Evolutionary conservation across 2,113 vertebrate species (phyloP).

Genomic region (Indicator maculatus): DNA sequence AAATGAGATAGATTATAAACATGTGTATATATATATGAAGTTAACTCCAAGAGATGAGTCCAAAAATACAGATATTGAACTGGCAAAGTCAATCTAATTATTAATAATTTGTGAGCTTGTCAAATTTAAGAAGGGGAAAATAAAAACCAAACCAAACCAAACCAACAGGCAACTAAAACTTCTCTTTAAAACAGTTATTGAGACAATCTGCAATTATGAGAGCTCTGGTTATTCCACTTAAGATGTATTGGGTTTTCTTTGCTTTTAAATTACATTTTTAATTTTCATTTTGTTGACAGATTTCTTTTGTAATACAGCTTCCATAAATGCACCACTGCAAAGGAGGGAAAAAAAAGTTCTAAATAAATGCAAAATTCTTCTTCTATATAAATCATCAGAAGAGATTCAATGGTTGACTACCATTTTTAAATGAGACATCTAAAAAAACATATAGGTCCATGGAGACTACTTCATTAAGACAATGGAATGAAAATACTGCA

Average conservation of each 20-base stretch:
- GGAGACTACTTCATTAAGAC: not conserved
- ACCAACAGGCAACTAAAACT: not conserved
- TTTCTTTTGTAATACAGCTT: not conserved
- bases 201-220: not conserved
- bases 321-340: not conserved
- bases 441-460: not conserved
- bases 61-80: not conserved
- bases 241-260: not conserved
- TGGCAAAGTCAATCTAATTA: not conserved
- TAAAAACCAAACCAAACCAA: not conserved
- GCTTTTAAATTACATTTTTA: not conserved
- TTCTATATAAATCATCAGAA: not conserved
- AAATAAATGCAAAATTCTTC: not conserved
- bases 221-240: not conserved
- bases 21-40: not conserved
- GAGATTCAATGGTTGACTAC: not conserved
- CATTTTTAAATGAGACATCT: not conserved
- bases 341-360: not conserved
- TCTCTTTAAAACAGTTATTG: not conserved
- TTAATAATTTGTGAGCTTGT: not conserved
- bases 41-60: not conserved
- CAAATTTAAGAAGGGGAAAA: not conserved
- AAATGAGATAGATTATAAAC: not conserved
- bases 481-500: not conserved
- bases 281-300: not conserved